Base-by-base conservation (phyloP, 2,113 vertebrate species). In the Tretioscincus oriximinensis region DNA sequence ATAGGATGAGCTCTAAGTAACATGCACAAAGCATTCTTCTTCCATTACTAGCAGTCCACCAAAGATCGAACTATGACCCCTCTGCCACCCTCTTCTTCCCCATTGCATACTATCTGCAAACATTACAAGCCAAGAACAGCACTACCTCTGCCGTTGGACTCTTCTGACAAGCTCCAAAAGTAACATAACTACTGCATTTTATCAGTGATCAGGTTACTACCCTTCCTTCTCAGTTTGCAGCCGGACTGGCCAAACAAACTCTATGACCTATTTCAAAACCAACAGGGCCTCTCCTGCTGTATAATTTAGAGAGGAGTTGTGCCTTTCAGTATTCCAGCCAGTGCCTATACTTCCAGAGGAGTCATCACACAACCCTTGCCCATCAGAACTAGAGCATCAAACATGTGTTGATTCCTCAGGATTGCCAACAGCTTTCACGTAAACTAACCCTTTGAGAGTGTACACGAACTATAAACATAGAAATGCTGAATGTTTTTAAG, bases 221-320 rank as follows among this genome's bases (percentile, higher is more conserved):
- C 47, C 28, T 11, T 58, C 14, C 77, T 68, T 90, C 85, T 92
- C 88, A 73, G 28, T 65, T 90, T 90, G 75, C 89, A 75, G 29
- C 49, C 29, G 26, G 58, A 82, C 81, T 82, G 87, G 83, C 84
- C 84, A 85, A 91, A 78, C 85, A 80, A 84, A 29, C 65, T 69
- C 73, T 60, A 73, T 45, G 74, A 74, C 86, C 85, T 86, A 70
- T 51, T 76, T 87, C 67, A 5, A 74, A 66, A 73, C 80, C 71
- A 83, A 86, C 77, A 28, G 0, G 20, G 67, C 87, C 47, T 60
- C 77, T 82, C 90, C 80, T 81, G 67, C 58, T 71, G 45, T 35
- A 87, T 91, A 82, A 86, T 90, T 88, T 86, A 88, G 78, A 81
- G 79, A 49, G 82, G 75, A 4, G 29, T 18, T 24, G 21, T 21